A percentile compares a stretch with the other conserved stretches of the same genome.
Conservation (phyloP, 2,113 vertebrate species). For the Carlito syrichta region DNA sequence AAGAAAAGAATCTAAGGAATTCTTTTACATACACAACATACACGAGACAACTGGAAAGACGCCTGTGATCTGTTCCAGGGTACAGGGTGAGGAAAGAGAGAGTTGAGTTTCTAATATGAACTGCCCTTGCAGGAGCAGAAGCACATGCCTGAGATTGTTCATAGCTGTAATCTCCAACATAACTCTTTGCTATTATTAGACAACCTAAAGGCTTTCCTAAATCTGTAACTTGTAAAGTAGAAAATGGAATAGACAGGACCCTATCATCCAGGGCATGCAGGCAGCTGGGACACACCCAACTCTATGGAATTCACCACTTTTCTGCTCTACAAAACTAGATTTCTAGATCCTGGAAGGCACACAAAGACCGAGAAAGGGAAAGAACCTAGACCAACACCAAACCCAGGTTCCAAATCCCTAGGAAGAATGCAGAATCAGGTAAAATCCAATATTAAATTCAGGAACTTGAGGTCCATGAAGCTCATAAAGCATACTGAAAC, state of each 20-base stretch:
- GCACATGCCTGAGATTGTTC: slow-evolving; percentile 82
- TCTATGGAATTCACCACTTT: background rate
- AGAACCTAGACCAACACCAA: background rate
- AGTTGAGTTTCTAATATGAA: slow-evolving; percentile 64
- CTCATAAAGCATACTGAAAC: background rate
- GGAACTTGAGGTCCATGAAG: background rate
- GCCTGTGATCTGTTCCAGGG: slow-evolving; percentile 62
- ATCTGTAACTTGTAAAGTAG: slow-evolving; percentile 77
- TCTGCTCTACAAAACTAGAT: slow-evolving; percentile 23
- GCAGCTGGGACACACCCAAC: slow-evolving; percentile 53
- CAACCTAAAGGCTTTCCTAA: slow-evolving; percentile 75
- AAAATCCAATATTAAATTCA: background rate
- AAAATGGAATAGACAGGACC: slow-evolving; percentile 50
- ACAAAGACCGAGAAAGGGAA: slow-evolving; percentile 1
- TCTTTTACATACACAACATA: slow-evolving; percentile 75
- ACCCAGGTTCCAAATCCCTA: background rate
- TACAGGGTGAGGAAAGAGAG: background rate
- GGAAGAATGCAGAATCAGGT: background rate
- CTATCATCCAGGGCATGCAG: slow-evolving; percentile 7
- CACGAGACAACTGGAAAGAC: slow-evolving; percentile 83
- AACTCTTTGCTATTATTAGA: slow-evolving; percentile 84
- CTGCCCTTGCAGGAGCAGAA: slow-evolving; percentile 72
- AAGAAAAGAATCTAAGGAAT: slow-evolving; percentile 86
- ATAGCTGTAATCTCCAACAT: slow-evolving; percentile 71
- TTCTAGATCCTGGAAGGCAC: background rate